phyloP scores from a whole-genome alignment of 2,113 vertebrate genomes.

The Chaetodon auriga region DNA sequence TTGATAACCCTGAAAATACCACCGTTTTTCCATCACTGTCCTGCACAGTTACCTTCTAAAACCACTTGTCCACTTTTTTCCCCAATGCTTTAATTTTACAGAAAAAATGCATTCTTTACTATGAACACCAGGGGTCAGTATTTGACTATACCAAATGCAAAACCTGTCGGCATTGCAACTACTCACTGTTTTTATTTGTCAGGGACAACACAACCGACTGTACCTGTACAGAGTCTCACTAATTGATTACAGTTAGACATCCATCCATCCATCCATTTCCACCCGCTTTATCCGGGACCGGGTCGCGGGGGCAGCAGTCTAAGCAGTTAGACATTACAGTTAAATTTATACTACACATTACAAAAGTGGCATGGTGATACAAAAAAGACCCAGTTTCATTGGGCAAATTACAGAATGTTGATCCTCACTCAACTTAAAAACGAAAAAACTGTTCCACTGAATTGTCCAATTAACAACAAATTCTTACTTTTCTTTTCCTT shows the following conservation, averaged over 20 bases:
- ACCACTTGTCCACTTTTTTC: neutral
- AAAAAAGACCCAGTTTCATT: neutral
- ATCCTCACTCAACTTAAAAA: neutral
- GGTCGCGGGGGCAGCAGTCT: too few species aligned
- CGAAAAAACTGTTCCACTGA: neutral
- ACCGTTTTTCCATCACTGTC: too few species aligned
- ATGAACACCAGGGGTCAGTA: conserved; percentile 53
- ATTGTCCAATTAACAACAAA: neutral
- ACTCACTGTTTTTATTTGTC: neutral
- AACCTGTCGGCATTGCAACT: neutral
- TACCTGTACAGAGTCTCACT: neutral
- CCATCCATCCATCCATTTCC: too few species aligned
- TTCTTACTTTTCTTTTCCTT: neutral
- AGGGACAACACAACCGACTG: neutral
- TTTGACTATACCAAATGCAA: neutral
- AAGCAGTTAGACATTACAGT: neutral
- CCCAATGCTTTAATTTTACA: neutral
- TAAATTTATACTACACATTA: neutral
- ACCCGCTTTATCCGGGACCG: too few species aligned
- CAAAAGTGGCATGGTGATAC: neutral
- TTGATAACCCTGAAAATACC: too few species aligned
- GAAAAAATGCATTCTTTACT: conserved; percentile 1
- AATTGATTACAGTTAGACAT: neutral
- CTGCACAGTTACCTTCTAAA: too few species aligned
- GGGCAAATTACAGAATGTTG: neutral